Evolutionary conservation across 2,113 vertebrate genomes (phyloP).

Genomic region (Zeus faber): DNA sequence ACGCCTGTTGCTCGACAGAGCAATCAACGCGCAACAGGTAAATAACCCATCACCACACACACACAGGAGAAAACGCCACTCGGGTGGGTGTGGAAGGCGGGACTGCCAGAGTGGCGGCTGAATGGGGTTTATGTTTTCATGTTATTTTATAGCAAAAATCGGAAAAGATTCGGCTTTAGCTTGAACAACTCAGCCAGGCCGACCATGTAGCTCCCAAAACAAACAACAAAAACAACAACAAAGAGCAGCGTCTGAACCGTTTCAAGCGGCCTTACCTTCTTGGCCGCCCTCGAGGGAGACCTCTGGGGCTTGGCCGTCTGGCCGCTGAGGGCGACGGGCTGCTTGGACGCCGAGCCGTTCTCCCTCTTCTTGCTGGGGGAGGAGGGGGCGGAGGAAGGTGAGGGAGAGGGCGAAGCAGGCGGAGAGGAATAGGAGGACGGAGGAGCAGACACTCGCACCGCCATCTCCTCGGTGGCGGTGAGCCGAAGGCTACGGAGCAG

Average conservation of each 20-base stretch:
- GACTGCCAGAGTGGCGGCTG: no score
- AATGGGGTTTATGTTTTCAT: no score
- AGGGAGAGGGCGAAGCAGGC: conserved; percentile 4
- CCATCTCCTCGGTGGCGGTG: conserved; percentile 87
- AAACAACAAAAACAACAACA: background rate
- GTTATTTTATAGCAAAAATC: no score
- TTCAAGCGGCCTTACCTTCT: conserved; percentile 76
- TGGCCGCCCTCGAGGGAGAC: conserved; percentile 73
- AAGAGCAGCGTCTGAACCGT: background rate
- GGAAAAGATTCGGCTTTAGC: no score
- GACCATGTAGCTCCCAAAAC: background rate
- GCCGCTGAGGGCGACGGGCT: conserved; percentile 47
- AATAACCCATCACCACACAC: no score
- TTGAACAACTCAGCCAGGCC: no score
- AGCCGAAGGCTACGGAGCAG: conserved; percentile 83
- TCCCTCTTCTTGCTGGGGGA: conserved; percentile 54
- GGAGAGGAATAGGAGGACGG: conserved; percentile 16
- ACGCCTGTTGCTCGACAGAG: no score
- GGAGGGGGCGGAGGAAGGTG: conserved; percentile 24
- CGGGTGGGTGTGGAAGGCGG: no score
- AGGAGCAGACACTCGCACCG: conserved; percentile 51
- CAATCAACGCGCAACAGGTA: no score
- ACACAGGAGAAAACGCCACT: no score
- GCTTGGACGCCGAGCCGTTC: conserved; percentile 81
- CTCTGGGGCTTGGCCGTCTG: conserved; percentile 74